Evolutionary conservation across 2,797 vertebrate species (phyloP).

Genomic region (Denticeps clupeoides): DNA sequence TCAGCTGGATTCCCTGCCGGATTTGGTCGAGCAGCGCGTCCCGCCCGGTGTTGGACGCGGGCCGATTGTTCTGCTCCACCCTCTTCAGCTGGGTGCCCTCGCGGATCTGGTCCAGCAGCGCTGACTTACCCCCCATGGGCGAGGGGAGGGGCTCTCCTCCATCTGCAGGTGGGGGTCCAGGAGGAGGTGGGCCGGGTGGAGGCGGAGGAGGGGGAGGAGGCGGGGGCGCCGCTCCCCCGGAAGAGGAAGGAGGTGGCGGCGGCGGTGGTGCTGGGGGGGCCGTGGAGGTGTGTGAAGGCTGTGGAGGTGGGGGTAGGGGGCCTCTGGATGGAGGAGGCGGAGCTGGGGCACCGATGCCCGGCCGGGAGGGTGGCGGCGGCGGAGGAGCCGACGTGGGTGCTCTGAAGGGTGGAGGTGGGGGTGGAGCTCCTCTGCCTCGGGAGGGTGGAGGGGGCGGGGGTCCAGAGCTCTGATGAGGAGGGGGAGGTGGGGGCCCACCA

Average conservation of each 20-base stretch:
- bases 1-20: conserved; percentile 86
- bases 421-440: conserved; percentile 74
- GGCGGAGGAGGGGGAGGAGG: conserved; percentile 64
- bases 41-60: conserved; percentile 66
- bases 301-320: conserved; percentile 43
- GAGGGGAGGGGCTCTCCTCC: conserved; percentile 48
- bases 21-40: conserved; percentile 92
- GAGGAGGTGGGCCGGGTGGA: conserved; percentile 60
- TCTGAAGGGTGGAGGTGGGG: conserved; percentile 68
- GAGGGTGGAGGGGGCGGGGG: conserved; percentile 71
- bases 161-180: conserved; percentile 58
- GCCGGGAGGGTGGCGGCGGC: conserved; percentile 75
- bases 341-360: conserved; percentile 60
- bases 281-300: conserved; percentile 38
- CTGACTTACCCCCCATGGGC: conserved; percentile 62
- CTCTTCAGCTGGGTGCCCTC: conserved; percentile 84
- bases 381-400: conserved; percentile 66
- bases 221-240: conserved; percentile 40
- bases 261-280: conserved; percentile 43
- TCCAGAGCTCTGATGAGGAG: conserved; percentile 40
- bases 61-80: conserved; percentile 80
- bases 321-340: conserved; percentile 65
- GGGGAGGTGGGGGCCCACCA: conserved; percentile 9
- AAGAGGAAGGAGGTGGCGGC: conserved; percentile 27
- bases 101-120: conserved; percentile 86